phyloP scores from a whole-genome alignment of 2,113 vertebrate genomes.

The Choloepus hoffmanni region DNA sequence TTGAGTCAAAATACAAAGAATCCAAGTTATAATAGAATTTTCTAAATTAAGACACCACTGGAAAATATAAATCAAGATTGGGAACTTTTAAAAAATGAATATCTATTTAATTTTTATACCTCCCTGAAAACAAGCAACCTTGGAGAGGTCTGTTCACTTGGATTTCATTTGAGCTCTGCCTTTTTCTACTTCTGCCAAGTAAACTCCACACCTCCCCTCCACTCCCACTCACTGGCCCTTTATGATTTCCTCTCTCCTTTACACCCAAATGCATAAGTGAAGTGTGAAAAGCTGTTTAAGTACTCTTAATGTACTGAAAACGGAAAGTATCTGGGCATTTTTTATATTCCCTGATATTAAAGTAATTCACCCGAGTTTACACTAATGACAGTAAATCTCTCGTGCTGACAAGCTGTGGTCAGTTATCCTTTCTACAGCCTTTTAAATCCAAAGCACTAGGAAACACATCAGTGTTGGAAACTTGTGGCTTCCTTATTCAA shows the following conservation, averaged over 20 bases:
- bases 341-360: constrained; percentile 80
- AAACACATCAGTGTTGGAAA: constrained; percentile 61
- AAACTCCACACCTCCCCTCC: not conserved
- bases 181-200: constrained; percentile 32
- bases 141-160: constrained; percentile 30
- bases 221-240: not conserved
- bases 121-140: constrained; percentile 9
- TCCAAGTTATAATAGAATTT: constrained; percentile 1
- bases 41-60: constrained; percentile 12
- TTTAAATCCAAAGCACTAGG: constrained; percentile 57
- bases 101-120: constrained; percentile 16
- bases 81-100: not conserved
- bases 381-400: constrained; percentile 80
- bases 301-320: constrained; percentile 61
- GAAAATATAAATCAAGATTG: constrained; percentile 43
- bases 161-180: not conserved
- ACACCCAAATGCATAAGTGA: constrained; percentile 57
- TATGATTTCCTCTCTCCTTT: constrained; percentile 56
- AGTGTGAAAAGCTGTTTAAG: constrained; percentile 76
- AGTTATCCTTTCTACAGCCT: constrained; percentile 78
- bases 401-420: constrained; percentile 77
- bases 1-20: constrained; percentile 44
- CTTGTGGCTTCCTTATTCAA: constrained; percentile 69
- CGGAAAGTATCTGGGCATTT: constrained; percentile 68
- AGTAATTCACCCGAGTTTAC: constrained; percentile 77